These are phyloP conservation scores for Trematocara macrostoma DNA, from an alignment of 2,113 vertebrate species.

Conservation along the genomic window DNA sequence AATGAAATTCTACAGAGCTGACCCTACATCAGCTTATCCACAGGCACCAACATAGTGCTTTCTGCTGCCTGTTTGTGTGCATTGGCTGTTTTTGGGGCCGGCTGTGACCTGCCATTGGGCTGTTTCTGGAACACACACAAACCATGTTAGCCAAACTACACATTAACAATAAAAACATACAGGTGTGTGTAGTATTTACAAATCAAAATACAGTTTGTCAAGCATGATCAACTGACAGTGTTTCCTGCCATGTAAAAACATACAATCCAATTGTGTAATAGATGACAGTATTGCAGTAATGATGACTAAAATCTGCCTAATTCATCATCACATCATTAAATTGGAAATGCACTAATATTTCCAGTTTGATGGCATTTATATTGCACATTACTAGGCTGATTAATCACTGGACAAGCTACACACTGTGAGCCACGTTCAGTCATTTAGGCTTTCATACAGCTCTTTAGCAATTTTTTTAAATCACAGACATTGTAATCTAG, in stretches of 20 bases:
- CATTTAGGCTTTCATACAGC: not conserved
- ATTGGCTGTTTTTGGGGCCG: not conserved
- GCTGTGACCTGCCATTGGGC: not conserved
- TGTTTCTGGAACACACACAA: not conserved
- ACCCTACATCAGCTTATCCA: not conserved
- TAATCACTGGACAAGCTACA: not conserved
- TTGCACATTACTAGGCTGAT: not conserved
- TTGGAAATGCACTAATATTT: not conserved
- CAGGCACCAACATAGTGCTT: not conserved
- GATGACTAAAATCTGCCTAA: not conserved
- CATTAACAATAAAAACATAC: not conserved
- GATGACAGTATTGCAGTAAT: not conserved
- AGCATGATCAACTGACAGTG: not conserved
- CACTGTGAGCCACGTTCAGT: rapidly evolving
- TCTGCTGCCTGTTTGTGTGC: not conserved
- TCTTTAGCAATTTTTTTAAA: not conserved
- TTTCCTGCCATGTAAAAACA: not conserved
- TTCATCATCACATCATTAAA: not conserved
- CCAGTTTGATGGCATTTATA: not conserved
- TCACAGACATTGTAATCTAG: not conserved
- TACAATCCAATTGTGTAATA: not conserved
- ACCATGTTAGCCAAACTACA: not conserved
- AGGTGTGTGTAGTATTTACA: not conserved
- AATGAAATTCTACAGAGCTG: not conserved
- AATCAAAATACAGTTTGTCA: not conserved